phyloP scores from a whole-genome alignment of 2,797 vertebrate species.

The Dipus sagitta region DNA sequence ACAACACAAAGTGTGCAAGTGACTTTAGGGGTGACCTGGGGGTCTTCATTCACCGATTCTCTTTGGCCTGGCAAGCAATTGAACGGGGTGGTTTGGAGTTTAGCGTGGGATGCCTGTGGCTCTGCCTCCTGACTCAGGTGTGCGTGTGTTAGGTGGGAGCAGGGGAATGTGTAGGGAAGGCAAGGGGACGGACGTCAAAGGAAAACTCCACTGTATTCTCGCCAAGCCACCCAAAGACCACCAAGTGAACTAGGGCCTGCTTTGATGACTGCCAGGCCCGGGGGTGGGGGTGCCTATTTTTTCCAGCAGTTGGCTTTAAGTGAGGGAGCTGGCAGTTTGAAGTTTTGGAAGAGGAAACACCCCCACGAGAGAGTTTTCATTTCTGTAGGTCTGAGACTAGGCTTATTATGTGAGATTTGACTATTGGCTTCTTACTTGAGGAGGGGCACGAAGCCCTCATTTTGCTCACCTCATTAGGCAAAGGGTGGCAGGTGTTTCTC shows the following conservation, averaged over 20 bases:
- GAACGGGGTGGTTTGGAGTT: background rate
- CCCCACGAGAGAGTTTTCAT: conserved; percentile 18
- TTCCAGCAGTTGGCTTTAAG: conserved; percentile 50
- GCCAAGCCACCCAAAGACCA: conserved; percentile 9
- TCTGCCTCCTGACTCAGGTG: background rate
- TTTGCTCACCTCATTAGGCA: conserved; percentile 61
- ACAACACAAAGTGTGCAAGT: too few relatives aligned
- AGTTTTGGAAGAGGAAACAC: conserved; percentile 53
- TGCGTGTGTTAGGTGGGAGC: background rate
- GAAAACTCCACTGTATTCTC: background rate
- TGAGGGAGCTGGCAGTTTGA: conserved; percentile 22
- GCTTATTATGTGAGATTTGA: conserved; percentile 23
- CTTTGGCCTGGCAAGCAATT: background rate
- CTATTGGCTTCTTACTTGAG: conserved; percentile 54
- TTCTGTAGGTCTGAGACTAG: background rate
- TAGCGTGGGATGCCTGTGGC: background rate
- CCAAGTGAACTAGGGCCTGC: background rate
- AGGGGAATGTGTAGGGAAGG: accelerated
- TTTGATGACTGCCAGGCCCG: background rate
- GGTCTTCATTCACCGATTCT: accelerated
- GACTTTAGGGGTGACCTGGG: background rate
- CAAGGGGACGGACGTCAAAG: background rate
- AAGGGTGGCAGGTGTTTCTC: conserved; percentile 70
- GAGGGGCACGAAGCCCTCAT: conserved; percentile 3
- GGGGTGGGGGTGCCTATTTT: background rate